These are phyloP conservation scores for Phrynosoma platyrhinos DNA, from an alignment of 2,113 vertebrate species.

Conservation along the genomic window DNA sequence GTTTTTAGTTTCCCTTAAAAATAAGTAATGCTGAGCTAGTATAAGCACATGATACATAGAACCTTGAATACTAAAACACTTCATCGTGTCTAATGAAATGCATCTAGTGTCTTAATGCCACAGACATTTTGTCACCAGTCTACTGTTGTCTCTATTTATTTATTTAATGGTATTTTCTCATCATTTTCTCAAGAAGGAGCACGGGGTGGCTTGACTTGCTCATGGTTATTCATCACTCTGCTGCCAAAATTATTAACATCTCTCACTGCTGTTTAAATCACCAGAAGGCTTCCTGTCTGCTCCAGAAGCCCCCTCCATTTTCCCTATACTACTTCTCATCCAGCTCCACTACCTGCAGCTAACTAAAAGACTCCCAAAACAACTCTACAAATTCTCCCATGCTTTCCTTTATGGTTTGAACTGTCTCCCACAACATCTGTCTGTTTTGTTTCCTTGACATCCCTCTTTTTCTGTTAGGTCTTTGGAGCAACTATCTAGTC, in stretches of 20 bases:
- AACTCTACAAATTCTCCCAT: background rate
- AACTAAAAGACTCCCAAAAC: background rate
- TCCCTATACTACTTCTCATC: background rate
- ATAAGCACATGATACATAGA: background rate
- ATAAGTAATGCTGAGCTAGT: background rate
- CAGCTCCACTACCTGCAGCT: background rate
- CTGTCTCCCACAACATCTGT: background rate
- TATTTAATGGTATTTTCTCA: too few species aligned
- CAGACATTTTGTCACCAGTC: background rate
- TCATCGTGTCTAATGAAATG: background rate
- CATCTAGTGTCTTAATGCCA: background rate
- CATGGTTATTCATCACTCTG: background rate
- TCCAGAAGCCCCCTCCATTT: background rate
- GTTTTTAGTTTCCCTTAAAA: background rate
- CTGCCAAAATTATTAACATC: slow-evolving; percentile 2
- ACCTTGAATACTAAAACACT: background rate
- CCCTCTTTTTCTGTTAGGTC: background rate
- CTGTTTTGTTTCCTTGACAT: background rate
- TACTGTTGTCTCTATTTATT: too few species aligned
- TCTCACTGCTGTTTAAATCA: background rate
- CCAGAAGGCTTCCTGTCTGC: background rate
- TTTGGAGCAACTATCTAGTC: background rate
- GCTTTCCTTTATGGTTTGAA: background rate
- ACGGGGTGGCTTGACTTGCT: background rate
- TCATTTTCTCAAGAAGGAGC: too few species aligned